Conservation (phyloP, 2,888 invertebrate genomes). For the Ochropleura leucogaster region DNA sequence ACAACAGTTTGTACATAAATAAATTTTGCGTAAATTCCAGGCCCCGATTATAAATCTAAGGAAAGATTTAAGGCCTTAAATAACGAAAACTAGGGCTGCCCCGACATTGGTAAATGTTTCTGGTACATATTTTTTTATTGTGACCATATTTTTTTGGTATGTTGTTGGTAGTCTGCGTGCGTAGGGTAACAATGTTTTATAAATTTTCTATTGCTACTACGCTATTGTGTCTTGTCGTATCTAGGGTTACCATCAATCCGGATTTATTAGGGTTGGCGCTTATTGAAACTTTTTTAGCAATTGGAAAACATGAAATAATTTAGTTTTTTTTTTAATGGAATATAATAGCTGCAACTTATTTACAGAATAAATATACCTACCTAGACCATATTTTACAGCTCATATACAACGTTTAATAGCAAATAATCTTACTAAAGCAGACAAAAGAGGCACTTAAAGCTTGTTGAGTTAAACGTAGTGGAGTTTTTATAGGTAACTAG, state of each 20-base stretch:
- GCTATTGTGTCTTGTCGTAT: conserved; percentile 46
- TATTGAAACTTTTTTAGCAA: conserved; percentile 35
- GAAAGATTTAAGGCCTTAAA: conserved; percentile 49
- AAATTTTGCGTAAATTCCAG: conserved; percentile 45
- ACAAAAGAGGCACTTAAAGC: conserved; percentile 39
- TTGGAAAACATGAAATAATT: conserved; percentile 8
- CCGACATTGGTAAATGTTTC: conserved; percentile 26
- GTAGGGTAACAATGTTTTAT: conserved; percentile 52
- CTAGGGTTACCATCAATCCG: conserved; percentile 51
- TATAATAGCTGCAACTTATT: not conserved
- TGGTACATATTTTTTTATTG: conserved; percentile 48
- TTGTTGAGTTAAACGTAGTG: too few relatives aligned
- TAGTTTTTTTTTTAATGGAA: not conserved
- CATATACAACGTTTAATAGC: conserved; percentile 11
- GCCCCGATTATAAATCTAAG: conserved; percentile 50
- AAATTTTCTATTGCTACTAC: conserved; percentile 51
- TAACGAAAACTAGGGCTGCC: conserved; percentile 27
- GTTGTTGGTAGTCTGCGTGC: conserved; percentile 40
- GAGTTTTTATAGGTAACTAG: too few relatives aligned
- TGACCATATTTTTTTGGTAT: conserved; percentile 46
- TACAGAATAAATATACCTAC: not conserved
- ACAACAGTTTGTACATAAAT: conserved; percentile 46
- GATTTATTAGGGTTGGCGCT: conserved; percentile 58
- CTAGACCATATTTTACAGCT: conserved; percentile 14
- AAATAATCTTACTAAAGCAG: conserved; percentile 36